These are phyloP conservation scores for Phaonia tiefii DNA, from an alignment of 2,888 invertebrate genomes.

Conservation along the genomic window DNA sequence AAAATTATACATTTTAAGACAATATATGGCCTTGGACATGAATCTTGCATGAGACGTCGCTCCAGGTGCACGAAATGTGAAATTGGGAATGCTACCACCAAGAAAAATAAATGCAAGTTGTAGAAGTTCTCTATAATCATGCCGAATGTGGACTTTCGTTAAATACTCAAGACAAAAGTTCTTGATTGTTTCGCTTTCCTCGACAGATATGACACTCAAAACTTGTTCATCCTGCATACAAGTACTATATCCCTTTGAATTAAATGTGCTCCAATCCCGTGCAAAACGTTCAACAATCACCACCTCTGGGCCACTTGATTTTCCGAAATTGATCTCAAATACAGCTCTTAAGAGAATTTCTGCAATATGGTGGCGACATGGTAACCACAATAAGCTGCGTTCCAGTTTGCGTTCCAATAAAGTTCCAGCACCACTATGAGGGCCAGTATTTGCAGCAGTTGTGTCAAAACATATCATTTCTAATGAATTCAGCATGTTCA, in stretches of 20 bases:
- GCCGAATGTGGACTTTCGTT: neutral
- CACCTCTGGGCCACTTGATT: slow-evolving; percentile 11
- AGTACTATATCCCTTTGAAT: slow-evolving; percentile 14
- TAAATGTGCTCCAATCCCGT: neutral
- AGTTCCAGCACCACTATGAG: neutral
- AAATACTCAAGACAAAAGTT: neutral
- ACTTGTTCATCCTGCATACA: slow-evolving; percentile 36
- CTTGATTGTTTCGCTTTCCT: slow-evolving; percentile 1
- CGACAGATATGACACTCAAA: slow-evolving; percentile 16
- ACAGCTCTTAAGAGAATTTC: slow-evolving; percentile 23
- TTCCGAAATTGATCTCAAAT: neutral
- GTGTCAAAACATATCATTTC: slow-evolving; percentile 29
- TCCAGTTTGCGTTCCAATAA: slow-evolving; percentile 1
- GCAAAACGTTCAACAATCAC: neutral
- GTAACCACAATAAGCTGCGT: neutral
- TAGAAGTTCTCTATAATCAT: slow-evolving; percentile 7
- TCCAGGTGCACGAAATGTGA: slow-evolving; percentile 3
- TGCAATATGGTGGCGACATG: neutral
- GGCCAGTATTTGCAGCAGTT: slow-evolving; percentile 27
- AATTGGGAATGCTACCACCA: neutral
- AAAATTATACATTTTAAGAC: neutral
- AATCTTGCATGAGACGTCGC: neutral
- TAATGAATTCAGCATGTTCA: slow-evolving; percentile 23
- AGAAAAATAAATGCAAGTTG: slow-evolving; percentile 16
- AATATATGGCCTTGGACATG: neutral